Evolutionary conservation across 2,113 vertebrate genomes (phyloP), one percentile per base, ranked within the genome.

Genomic region (Cervus canadensis): DNA sequence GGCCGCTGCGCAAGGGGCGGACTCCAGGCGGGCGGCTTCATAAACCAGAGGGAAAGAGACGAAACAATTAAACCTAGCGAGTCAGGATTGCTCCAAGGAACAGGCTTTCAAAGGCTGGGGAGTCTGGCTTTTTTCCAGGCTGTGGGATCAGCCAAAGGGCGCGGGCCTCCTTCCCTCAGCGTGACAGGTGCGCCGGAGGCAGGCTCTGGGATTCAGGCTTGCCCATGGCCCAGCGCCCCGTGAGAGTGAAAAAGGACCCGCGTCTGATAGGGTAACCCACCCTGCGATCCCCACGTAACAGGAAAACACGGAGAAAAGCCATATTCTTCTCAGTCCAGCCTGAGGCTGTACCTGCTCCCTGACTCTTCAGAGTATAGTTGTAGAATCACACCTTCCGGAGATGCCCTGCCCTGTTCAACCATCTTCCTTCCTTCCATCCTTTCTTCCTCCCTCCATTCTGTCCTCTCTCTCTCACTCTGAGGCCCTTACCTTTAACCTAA

Each of bases 101-200:
- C 95, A 62, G 0, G 25, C 67, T 98, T 98, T 97, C 97, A 92
- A 98, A 98, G 97, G 96, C 88, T 95, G 97, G 89, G 28, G 88
- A 94, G 85, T 90, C 98, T 99, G 99, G 98, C 98, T 90, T 19
- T 85, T 89, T 98, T 98, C 98, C 99, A 98, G 98, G 90, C 93
- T 62, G 82, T 87, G 91, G 96, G 98, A 98, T 98, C 98, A 98
- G 98, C 98, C 97, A 98, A 98, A 98, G 98, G 98, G 97, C 97
- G 95, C 19, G 0, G 0, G 17, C 48, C 79, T 82, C 94, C 97
- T 52, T 48, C 36, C 56, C 45, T 50, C 45, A 16, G 88, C 52
- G 87, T 97, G 98, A 97, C 97, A 97, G 95, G 96, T 97, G 97
- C 59, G 48, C 87, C 97, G 16, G 28, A 0, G 90, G 86, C 30